Evolutionary conservation across 2,797 vertebrate genomes (phyloP).

Genomic region (Platyrinchus mystaceus): DNA sequence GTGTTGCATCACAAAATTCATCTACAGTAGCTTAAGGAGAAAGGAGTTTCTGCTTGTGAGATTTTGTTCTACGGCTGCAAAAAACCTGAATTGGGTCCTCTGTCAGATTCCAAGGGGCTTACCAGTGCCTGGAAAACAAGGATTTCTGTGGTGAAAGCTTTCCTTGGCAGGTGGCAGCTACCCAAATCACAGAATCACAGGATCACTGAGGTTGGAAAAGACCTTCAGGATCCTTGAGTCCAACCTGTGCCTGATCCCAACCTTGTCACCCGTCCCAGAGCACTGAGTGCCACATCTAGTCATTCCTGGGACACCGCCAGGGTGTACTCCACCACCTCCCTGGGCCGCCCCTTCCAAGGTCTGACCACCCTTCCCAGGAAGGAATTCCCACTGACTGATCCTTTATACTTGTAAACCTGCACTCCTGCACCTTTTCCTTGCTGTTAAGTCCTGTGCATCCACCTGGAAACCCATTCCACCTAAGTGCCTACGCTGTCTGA

Average conservation of each 20-base stretch:
- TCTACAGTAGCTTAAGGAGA: neutral
- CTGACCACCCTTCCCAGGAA: neutral
- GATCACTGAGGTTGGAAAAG: neutral
- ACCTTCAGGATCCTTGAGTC: fast-evolving
- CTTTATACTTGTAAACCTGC: neutral
- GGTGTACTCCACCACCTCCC: neutral
- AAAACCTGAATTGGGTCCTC: neutral
- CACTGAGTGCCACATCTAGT: fast-evolving
- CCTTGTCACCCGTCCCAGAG: neutral
- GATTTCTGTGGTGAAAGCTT: neutral
- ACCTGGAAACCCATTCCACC: neutral
- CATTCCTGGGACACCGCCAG: neutral
- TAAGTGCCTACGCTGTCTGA: fast-evolving
- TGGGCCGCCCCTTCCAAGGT: neutral
- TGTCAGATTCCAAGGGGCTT: neutral
- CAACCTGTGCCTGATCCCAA: fast-evolving
- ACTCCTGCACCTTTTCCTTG: neutral
- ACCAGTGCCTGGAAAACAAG: neutral
- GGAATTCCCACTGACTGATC: neutral
- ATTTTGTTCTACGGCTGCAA: neutral
- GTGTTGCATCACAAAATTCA: neutral
- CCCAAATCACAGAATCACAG: neutral
- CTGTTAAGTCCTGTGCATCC: neutral
- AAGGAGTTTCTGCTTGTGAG: neutral
- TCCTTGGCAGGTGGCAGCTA: neutral